A percentile compares a stretch with the other conserved stretches of the same genome.
Evolutionary conservation across 2,888 invertebrate species (phyloP).

Genomic region (Drosophila macrospina): DNA sequence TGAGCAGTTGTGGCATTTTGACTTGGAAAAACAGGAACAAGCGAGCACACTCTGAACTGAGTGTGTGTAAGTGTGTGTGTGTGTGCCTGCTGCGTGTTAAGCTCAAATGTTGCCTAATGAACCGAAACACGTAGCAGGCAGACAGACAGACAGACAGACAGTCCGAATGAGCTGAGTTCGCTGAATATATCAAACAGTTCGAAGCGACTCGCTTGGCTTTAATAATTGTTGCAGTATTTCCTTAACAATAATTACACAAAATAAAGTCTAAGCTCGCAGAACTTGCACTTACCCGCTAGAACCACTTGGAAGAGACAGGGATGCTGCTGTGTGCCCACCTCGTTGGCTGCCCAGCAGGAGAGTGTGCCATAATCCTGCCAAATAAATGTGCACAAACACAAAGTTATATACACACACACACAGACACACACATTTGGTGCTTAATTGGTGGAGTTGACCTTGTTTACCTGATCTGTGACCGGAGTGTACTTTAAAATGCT

Average conservation of each 20-base stretch:
- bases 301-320: constrained; percentile 96
- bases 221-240: not conserved
- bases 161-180: not conserved
- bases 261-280: not conserved
- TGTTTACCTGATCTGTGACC: constrained; percentile 87
- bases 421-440: no score
- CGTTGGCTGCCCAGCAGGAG: constrained; percentile 94
- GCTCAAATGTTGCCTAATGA: not conserved
- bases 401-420: constrained; percentile 3
- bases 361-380: constrained; percentile 92
- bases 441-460: constrained; percentile 47
- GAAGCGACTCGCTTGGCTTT: not conserved
- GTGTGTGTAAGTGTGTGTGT: not conserved
- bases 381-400: constrained; percentile 16
- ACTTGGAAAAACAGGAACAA: not conserved
- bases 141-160: not conserved
- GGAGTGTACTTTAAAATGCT: constrained; percentile 89
- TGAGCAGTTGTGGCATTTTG: constrained; percentile 26
- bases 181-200: not conserved
- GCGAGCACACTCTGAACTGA: not conserved
- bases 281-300: constrained; percentile 90
- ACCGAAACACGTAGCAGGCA: not conserved
- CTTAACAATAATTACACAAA: constrained; percentile 1
- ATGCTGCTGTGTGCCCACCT: constrained; percentile 92
- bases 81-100: not conserved